phyloP scores from a whole-genome alignment of 2,797 vertebrate genomes.

The Cyclopterus lumpus region DNA sequence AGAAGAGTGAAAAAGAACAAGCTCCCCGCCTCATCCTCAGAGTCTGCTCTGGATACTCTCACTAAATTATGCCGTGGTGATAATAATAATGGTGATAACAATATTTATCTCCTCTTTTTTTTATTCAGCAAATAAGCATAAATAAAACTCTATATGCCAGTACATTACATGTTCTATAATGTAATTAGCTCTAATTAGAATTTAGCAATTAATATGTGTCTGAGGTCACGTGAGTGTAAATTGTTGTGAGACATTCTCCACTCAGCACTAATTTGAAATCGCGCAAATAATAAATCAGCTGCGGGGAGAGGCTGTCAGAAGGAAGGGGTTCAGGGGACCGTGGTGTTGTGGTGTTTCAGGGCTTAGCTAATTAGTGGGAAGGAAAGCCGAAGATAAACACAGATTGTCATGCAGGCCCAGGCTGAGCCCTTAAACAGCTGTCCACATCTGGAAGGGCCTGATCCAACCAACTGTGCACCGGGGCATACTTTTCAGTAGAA shows the following conservation, averaged over 20 bases:
- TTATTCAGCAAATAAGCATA: slow-evolving; percentile 31
- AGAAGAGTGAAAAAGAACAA: slow-evolving; percentile 39
- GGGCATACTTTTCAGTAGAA: not conserved
- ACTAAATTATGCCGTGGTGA: slow-evolving; percentile 26
- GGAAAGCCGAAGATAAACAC: slow-evolving; percentile 73
- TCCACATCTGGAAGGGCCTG: slow-evolving; percentile 45
- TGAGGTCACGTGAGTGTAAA: slow-evolving; percentile 69
- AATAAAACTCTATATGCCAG: slow-evolving; percentile 12
- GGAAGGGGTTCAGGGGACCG: slow-evolving; percentile 61
- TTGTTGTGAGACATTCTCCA: slow-evolving; percentile 65
- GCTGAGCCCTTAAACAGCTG: slow-evolving; percentile 60
- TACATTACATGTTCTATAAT: slow-evolving; percentile 26
- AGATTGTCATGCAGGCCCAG: slow-evolving; percentile 61
- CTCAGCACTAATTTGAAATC: slow-evolving; percentile 73
- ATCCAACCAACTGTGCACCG: slow-evolving; percentile 39
- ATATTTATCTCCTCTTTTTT: slow-evolving; percentile 36
- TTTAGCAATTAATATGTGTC: slow-evolving; percentile 70
- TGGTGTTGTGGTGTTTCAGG: slow-evolving; percentile 64
- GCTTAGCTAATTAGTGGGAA: slow-evolving; percentile 75
- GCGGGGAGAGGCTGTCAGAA: slow-evolving; percentile 58
- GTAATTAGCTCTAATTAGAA: slow-evolving; percentile 74
- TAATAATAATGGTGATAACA: slow-evolving; percentile 15
- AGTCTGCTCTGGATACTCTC: slow-evolving; percentile 41
- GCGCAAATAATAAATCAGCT: slow-evolving; percentile 73
- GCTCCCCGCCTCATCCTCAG: slow-evolving; percentile 33